Percentiles rank a stretch among this genome's conserved stretches.
These are phyloP conservation scores for Raja brachyura DNA, from an alignment of 2,113 vertebrate genomes.

Conservation along the genomic window DNA sequence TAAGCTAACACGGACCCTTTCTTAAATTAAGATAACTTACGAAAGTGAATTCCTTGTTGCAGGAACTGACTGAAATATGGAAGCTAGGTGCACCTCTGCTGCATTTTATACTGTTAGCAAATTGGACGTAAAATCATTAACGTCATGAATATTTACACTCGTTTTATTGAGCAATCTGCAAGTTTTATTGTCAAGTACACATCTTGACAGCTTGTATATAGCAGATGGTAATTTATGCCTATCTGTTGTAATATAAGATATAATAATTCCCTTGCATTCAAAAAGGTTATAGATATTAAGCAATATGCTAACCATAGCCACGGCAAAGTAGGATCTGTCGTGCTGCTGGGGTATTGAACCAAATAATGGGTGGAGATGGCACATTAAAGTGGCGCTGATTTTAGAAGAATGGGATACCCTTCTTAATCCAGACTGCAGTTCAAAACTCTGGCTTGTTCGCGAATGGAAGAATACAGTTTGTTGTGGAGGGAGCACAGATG, in stretches of 20 bases:
- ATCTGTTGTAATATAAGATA: conserved; percentile 4
- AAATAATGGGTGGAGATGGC: neutral
- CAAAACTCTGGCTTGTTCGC: too few relatives aligned
- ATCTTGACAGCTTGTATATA: conserved; percentile 27
- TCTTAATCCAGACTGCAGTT: neutral
- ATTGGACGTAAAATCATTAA: conserved; percentile 15
- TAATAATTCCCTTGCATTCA: neutral
- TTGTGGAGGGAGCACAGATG: too few relatives aligned
- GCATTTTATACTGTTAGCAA: neutral
- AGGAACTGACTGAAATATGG: neutral
- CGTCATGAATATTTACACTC: neutral
- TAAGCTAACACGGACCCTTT: neutral
- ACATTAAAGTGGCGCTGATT: neutral
- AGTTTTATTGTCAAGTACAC: neutral
- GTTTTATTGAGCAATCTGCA: neutral
- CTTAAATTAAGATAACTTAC: conserved; percentile 17
- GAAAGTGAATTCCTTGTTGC: neutral
- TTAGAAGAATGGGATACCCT: neutral
- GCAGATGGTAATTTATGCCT: neutral
- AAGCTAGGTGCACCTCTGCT: neutral
- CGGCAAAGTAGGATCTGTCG: neutral
- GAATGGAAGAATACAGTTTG: too few relatives aligned
- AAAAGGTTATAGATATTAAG: neutral
- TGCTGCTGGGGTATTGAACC: neutral
- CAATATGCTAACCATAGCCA: neutral